Conservation (phyloP, 2,888 invertebrate genomes). For the Monopis laevigella region DNA sequence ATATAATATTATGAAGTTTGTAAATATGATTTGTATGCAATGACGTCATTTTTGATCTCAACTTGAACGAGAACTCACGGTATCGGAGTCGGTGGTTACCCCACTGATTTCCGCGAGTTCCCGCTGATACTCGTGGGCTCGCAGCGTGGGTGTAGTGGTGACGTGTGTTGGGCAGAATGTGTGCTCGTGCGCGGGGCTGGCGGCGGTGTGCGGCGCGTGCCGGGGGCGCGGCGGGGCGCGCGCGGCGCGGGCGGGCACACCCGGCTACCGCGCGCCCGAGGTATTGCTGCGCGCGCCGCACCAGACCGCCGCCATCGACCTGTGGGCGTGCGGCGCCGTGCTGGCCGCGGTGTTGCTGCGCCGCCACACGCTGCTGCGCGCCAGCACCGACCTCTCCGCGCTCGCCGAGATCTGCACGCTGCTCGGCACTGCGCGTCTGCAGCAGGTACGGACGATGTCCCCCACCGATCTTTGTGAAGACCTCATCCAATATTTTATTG, state of each 20-base stretch:
- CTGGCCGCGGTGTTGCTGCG: constrained; percentile 82
- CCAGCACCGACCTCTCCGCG: constrained; percentile 60
- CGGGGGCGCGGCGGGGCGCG: constrained; percentile 70
- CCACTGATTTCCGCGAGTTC: too few species aligned
- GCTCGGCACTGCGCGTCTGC: constrained; percentile 82
- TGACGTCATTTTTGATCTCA: too few species aligned
- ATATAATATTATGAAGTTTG: too few species aligned
- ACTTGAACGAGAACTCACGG: too few species aligned
- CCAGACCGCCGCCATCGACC: constrained; percentile 88
- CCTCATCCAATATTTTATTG: too few species aligned
- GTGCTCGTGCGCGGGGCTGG: constrained; percentile 69
- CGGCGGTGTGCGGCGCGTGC: constrained; percentile 75
- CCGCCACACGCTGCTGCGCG: constrained; percentile 70
- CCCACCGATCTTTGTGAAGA: too few species aligned
- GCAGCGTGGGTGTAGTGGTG: too few species aligned
- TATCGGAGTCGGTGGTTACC: too few species aligned
- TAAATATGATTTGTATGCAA: too few species aligned
- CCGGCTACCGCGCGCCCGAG: constrained; percentile 90
- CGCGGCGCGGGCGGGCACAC: constrained; percentile 87
- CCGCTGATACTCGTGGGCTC: too few species aligned
- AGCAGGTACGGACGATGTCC: constrained; percentile 71
- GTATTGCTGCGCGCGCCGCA: constrained; percentile 80
- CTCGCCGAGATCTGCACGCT: constrained; percentile 84
- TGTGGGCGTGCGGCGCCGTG: constrained; percentile 81
- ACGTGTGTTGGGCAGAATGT: too few species aligned